Evolutionary conservation across 1,140 invertebrate species (phyloP).

Genomic region (Steinernema khuongi): DNA sequence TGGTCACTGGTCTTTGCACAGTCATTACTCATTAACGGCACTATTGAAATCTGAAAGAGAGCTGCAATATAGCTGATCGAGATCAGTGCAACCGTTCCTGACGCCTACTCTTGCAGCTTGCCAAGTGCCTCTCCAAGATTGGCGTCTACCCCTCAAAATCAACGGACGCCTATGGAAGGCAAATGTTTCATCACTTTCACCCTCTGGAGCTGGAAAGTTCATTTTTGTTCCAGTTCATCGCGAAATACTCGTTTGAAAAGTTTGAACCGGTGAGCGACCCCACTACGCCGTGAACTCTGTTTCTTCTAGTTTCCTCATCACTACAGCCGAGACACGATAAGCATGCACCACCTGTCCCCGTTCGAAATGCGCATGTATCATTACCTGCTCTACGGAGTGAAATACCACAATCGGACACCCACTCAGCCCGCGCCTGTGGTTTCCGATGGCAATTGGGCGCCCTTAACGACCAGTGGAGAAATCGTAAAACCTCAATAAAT

Average conservation of each 20-base stretch:
- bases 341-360: conserved; percentile 11
- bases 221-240: conserved; percentile 1
- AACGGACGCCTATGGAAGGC: neutral
- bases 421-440: neutral
- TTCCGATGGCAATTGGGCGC: neutral
- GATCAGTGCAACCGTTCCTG: too few species aligned
- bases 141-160: neutral
- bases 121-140: neutral
- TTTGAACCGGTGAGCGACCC: neutral
- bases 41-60: too few species aligned
- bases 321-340: conserved; percentile 2
- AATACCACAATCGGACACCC: neutral
- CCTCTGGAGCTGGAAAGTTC: neutral
- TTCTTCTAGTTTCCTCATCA: neutral
- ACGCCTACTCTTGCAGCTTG: neutral
- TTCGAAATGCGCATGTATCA: conserved; percentile 2
- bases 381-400: neutral
- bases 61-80: too few species aligned
- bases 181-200: neutral
- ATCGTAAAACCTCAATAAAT: neutral
- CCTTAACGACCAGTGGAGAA: neutral
- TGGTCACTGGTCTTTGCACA: too few species aligned
- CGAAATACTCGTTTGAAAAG: neutral
- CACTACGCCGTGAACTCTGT: neutral
- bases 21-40: too few species aligned